Evolutionary conservation across 2,888 invertebrate genomes (phyloP).

Genomic region (Hemicrepidius hirtus): DNA sequence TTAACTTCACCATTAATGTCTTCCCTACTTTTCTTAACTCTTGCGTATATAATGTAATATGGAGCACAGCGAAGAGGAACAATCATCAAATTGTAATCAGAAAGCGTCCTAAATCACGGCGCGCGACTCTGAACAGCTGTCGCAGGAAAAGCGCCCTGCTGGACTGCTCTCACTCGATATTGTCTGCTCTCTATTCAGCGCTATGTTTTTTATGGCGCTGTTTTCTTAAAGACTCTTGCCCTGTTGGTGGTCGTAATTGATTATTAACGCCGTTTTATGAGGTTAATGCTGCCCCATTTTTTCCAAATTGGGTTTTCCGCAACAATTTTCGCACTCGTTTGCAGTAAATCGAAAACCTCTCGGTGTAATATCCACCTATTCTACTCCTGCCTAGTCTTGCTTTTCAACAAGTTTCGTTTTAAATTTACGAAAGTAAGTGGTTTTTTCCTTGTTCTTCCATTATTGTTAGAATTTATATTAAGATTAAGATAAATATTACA

Average conservation of each 20-base stretch:
- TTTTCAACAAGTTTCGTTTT: background rate
- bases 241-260: constrained; percentile 42
- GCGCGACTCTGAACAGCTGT: constrained; percentile 67
- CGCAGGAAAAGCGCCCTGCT: constrained; percentile 62
- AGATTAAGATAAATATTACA: too few relatives aligned
- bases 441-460: constrained; percentile 6
- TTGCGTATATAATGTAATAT: constrained; percentile 66
- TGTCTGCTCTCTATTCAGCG: constrained; percentile 60
- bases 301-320: constrained; percentile 36
- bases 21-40: constrained; percentile 68
- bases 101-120: constrained; percentile 70
- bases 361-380: constrained; percentile 10
- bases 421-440: background rate
- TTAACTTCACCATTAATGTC: constrained; percentile 69
- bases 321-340: constrained; percentile 32
- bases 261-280: constrained; percentile 45
- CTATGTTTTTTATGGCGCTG: constrained; percentile 50
- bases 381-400: background rate
- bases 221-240: constrained; percentile 47
- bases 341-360: constrained; percentile 30
- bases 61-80: constrained; percentile 67
- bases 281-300: constrained; percentile 35
- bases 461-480: too few relatives aligned
- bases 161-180: constrained; percentile 60
- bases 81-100: constrained; percentile 73